phyloP scores from a whole-genome alignment of 2,888 invertebrate species.

The Ochlodes sylvanus region DNA sequence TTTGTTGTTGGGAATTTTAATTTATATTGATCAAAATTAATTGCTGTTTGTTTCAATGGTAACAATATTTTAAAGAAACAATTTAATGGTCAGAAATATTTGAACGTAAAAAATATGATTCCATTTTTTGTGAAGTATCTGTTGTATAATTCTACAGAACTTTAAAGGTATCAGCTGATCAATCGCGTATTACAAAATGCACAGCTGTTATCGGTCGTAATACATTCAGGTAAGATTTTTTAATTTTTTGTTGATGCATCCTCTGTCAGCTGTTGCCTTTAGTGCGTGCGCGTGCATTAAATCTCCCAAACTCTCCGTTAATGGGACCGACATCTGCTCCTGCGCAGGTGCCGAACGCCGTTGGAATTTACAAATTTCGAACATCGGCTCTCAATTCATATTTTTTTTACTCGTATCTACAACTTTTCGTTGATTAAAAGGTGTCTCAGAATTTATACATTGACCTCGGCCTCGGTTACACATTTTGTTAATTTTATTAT shows the following conservation, averaged over 20 bases:
- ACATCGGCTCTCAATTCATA: slow-evolving; percentile 26
- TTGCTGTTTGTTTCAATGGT: too few relatives aligned
- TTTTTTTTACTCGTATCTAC: slow-evolving; percentile 22
- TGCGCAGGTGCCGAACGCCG: slow-evolving; percentile 72
- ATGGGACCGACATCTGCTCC: slow-evolving; percentile 69
- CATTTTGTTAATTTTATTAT: too few relatives aligned
- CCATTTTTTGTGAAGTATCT: not conserved
- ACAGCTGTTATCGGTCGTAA: slow-evolving; percentile 32
- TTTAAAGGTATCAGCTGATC: slow-evolving; percentile 65
- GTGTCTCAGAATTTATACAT: not conserved
- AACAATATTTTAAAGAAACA: too few relatives aligned
- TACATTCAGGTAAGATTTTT: slow-evolving; percentile 63
- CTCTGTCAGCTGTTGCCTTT: slow-evolving; percentile 69
- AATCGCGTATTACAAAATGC: slow-evolving; percentile 40
- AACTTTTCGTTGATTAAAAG: slow-evolving; percentile 12
- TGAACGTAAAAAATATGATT: too few relatives aligned
- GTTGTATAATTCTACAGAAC: slow-evolving; percentile 5
- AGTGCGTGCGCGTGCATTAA: slow-evolving; percentile 64
- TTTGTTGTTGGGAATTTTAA: not conserved
- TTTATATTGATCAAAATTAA: too few relatives aligned
- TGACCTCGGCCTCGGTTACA: too few relatives aligned
- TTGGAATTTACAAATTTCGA: slow-evolving; percentile 63
- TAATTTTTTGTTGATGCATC: slow-evolving; percentile 47
- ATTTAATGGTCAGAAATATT: too few relatives aligned
- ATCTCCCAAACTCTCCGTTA: slow-evolving; percentile 68